Conservation (phyloP, 1,140 invertebrate species). For the Chlorops oryzae region DNA sequence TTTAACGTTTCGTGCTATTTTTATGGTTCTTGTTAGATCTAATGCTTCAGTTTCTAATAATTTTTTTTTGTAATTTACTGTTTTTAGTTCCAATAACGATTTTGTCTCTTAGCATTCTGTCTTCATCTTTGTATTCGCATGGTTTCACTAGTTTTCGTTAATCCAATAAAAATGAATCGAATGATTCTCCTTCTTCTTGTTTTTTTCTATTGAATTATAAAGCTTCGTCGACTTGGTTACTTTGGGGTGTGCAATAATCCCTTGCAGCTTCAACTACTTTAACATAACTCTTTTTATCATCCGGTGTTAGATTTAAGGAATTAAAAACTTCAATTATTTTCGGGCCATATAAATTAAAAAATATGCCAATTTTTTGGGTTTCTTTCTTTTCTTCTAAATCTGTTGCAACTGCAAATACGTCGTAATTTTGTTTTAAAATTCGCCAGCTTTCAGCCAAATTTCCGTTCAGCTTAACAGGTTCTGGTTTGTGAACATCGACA, state of each 20-base stretch:
- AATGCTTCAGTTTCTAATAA: too few relatives aligned
- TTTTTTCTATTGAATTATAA: neutral
- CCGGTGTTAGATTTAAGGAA: neutral
- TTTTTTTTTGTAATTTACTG: neutral
- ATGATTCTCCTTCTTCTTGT: neutral
- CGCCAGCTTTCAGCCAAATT: too few relatives aligned
- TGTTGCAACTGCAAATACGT: too few relatives aligned
- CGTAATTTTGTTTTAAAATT: too few relatives aligned
- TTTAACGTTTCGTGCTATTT: neutral
- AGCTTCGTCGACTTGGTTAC: conserved; percentile 3
- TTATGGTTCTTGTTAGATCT: neutral
- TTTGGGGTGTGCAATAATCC: conserved; percentile 5
- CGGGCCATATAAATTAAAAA: conserved; percentile 1
- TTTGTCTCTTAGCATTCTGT: conserved; percentile 7
- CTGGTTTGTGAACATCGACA: too few relatives aligned
- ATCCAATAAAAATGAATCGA: conserved; percentile 4
- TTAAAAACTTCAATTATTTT: conserved; percentile 1
- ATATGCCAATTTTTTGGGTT: conserved; percentile 4
- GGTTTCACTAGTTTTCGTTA: neutral
- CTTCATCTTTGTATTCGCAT: neutral
- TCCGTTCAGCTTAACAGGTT: too few relatives aligned
- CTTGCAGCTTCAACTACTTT: too few relatives aligned
- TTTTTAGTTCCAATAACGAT: neutral
- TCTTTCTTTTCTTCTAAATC: conserved; percentile 6
- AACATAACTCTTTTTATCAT: too few relatives aligned